Evolutionary conservation across 2,113 vertebrate genomes (phyloP), one percentile per base, ranked within the genome.

Genomic region (Dicaeum eximium): DNA sequence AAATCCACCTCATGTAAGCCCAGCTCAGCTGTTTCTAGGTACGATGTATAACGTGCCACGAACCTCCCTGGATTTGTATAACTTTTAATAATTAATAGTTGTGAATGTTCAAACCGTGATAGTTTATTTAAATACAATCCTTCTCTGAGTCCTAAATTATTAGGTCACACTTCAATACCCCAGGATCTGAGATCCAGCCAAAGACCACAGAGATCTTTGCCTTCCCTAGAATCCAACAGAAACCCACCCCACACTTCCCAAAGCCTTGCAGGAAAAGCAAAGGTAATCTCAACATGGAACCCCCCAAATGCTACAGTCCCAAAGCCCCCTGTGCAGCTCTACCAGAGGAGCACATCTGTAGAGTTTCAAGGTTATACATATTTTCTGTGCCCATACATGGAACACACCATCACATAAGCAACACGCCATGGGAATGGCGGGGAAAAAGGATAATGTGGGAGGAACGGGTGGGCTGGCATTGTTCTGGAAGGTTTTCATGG

Each of bases 21-120:
- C 88, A 92, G 62, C 84, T 95, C 96, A 95, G 94, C 93, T 96
- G 95, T 90, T 97, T 92, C 85, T 87, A 91, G 82, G 90, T 92
- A 92, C 21, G 9, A 74, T 80, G 50, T 51, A 33, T 57, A 94
- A 80, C 62, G 80, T 35, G 61, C 83, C 80, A 54, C 1, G 38
- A 57, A 57, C 85, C 67, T 79, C 92, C 71, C 66, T 80, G 85
- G 86, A 78, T 95, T 94, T 96, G 90, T 93, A 31, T 96, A 96
- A 70, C 70, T 91, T 91, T 65, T 62, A 96, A 87, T 95, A 96
- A 94, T 92, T 93, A 95, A 95, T 95, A 83, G 88, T 28, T 83
- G 19, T 23, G 38, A 96, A 77, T 65, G 60, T 84, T 93, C 77
- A 96, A 96, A 81, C n/a, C 10, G 25, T 75, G 95, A 90, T 53